Base-by-base conservation (phyloP, 2,797 vertebrate genomes). In the Gastrophryne carolinensis region DNA sequence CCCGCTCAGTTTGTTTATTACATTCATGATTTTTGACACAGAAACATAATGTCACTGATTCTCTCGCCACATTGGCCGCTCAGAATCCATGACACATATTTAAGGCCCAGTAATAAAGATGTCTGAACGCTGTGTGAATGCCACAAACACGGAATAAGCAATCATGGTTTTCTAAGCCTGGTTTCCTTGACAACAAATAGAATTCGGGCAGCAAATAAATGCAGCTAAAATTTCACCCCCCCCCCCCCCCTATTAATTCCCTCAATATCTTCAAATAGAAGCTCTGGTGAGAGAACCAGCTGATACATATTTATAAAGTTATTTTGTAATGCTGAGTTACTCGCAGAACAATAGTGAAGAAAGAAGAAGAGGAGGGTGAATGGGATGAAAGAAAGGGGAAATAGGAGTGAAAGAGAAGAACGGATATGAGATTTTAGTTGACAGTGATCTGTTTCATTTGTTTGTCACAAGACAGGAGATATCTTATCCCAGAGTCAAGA, bases 181-280 rank as follows among this genome's bases (percentile, higher is more conserved):
- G 75, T 78, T 72, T 78, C 75, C 75, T 78, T 78, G 75, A 78
- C 68, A 78, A 78, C 75, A 78, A 72, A 78, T 78, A 58, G 69
- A 72, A 72, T 78, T 78, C 68, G 68, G 75, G 68, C 68, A 78
- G 68, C 68, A 62, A 72, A 78, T 78, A 78, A 78, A 78, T 58
- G 75, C 75, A 72, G 61, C 75, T 71, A 68, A 72, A 78, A 68
- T 61, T 41, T 72, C 68, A 58, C 68, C n/a, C n/a, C n/a, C 9
- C 44, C 30, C 65, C 68, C 37, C 34, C 71, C 61, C 49, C 74
- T 68, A 78, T 78, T 78, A 78, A 78, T 78, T 78, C 75, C 75
- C 75, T 78, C 75, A 72, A 78, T 78, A 78, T 78, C 75, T 78
- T 50, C 61, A 64, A 72, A 78, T 65, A 78, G 68, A 72, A 72